These are phyloP conservation scores for Neocrepidodera transversa DNA, from an alignment of 2,888 invertebrate genomes.

Conservation along the genomic window DNA sequence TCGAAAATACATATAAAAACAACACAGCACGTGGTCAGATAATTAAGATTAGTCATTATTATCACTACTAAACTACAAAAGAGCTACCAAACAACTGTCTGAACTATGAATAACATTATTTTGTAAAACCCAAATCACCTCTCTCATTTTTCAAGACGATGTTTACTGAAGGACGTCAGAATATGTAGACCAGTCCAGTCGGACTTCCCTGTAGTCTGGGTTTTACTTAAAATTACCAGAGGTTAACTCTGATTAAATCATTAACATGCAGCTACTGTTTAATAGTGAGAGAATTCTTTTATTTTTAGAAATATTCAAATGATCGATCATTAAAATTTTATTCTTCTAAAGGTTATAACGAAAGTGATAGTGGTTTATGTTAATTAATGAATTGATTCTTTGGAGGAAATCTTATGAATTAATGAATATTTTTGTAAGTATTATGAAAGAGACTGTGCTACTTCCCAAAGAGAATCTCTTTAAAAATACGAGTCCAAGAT, in stretches of 20 bases:
- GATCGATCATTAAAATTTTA: no score
- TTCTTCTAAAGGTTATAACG: not conserved
- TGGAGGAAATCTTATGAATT: no score
- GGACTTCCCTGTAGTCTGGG: slow-evolving; percentile 33
- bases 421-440: no score
- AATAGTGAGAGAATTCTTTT: no score
- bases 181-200: slow-evolving; percentile 28
- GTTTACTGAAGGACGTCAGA: slow-evolving; percentile 26
- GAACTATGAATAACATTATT: not conserved
- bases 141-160: slow-evolving; percentile 17
- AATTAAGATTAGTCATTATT: slow-evolving; percentile 1
- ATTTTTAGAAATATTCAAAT: no score
- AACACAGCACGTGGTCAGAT: slow-evolving; percentile 4
- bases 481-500: no score
- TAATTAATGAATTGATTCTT: not conserved
- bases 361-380: not conserved
- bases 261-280: no score
- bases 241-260: no score
- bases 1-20: slow-evolving; percentile 9
- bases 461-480: no score
- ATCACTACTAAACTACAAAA: slow-evolving; percentile 1
- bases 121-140: slow-evolving; percentile 19
- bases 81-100: slow-evolving; percentile 16
- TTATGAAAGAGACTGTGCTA: no score
- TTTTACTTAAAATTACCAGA: slow-evolving; percentile 21